phyloP scores from a whole-genome alignment of 2,797 vertebrate species.

The Sphaeramia orbicularis region DNA sequence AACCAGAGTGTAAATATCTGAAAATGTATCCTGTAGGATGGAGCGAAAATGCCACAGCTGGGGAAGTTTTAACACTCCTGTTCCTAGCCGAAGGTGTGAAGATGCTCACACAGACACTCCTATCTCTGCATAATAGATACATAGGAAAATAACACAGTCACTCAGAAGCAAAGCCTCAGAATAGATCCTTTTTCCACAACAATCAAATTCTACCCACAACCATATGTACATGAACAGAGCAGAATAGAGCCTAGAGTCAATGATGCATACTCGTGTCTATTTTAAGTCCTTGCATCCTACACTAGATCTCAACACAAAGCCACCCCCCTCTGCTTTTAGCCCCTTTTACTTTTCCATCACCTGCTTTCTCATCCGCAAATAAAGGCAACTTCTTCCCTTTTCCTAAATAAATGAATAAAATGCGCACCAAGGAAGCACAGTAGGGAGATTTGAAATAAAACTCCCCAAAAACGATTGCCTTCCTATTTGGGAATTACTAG shows the following conservation, averaged over 20 bases:
- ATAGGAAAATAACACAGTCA: slow-evolving; percentile 19
- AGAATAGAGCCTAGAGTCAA: slow-evolving; percentile 59
- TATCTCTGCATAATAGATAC: slow-evolving; percentile 4
- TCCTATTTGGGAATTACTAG: slow-evolving; percentile 46
- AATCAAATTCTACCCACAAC: slow-evolving; percentile 59
- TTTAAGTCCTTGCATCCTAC: slow-evolving; percentile 68
- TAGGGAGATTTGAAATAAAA: slow-evolving; percentile 31
- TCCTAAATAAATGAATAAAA: slow-evolving; percentile 21
- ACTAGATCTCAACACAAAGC: slow-evolving; percentile 53
- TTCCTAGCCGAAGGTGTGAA: slow-evolving; percentile 66
- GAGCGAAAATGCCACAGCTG: slow-evolving; percentile 58
- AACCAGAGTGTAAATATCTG: slow-evolving; percentile 73
- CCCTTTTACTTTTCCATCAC: slow-evolving; percentile 36
- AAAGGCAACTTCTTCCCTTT: slow-evolving; percentile 14
- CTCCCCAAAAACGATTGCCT: slow-evolving; percentile 38
- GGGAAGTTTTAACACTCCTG: slow-evolving; percentile 78
- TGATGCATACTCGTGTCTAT: slow-evolving; percentile 68
- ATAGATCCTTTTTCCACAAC: slow-evolving; percentile 45
- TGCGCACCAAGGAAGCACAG: background rate
- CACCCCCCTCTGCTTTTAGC: slow-evolving; percentile 42
- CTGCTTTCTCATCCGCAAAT: slow-evolving; percentile 25
- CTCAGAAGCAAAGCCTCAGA: slow-evolving; percentile 42
- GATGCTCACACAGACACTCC: slow-evolving; percentile 46
- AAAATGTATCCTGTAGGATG: slow-evolving; percentile 56
- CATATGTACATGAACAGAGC: slow-evolving; percentile 54